Base-by-base conservation (phyloP, 2,797 vertebrate species). In the Octomys mimax region DNA sequence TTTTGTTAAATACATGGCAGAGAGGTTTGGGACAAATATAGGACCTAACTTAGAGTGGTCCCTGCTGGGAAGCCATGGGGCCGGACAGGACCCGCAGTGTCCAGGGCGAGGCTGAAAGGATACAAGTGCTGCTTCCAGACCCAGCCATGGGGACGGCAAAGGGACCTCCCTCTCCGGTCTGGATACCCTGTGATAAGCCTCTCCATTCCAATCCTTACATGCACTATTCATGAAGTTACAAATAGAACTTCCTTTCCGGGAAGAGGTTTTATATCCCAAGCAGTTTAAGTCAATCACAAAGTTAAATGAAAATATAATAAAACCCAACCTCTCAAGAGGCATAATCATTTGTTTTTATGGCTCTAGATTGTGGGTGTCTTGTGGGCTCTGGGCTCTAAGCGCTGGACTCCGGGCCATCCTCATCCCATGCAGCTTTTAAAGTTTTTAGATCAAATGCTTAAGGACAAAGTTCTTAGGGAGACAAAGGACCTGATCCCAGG, bases 271-370 rank as follows among this genome's bases (percentile, higher is more conserved):
- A 71, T 39, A 73, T 78, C 18, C 61, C 62, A 95, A 96, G 68
- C 86, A 77, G 87, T 13, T 80, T 81, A 71, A 93, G 77, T 42
- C n/a, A 18, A 83, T 92, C 49, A 83, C 70, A 94, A 91, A 93
- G 49, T 16, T 85, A 84, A 70, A 59, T 88, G 61, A 92, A 91
- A 92, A 86, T 31, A 39, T 87, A 66, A 66, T 54, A 75, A 93
- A 95, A 73, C 16, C 62, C 21, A 42, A 0, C 59, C 22, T 42
- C 31, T 52, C 42, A 87, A 33, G 59, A n/a, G 73, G 26, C 6
- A 5, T 26, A 1, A 10, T 5, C n/a, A 54, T 49, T 7, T 64
- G 10, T 59, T 70, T 87, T 39, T n/a, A 26, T 8, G n/a, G 14
- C 46, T 21, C 36, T 73, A 5, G 36, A 31, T 6, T n/a, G 31